Percentiles rank a stretch among this genome's conserved stretches.
Evolutionary conservation across 1,140 invertebrate species (phyloP).

Genomic region (Dendrolimus kikuchii): DNA sequence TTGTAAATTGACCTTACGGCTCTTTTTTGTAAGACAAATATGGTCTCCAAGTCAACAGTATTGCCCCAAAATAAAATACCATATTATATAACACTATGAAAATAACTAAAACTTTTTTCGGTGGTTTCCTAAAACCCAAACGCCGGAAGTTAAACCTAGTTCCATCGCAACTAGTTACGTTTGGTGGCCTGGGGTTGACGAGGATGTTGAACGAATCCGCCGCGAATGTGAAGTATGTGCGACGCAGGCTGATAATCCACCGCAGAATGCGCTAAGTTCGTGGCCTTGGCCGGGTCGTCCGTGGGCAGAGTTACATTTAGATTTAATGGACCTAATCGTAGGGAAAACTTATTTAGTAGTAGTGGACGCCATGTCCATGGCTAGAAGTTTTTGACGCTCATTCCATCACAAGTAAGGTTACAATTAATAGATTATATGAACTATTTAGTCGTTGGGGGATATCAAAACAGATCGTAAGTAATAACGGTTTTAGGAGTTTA

Average conservation of each 20-base stretch:
- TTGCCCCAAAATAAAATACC: no score
- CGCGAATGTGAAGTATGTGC: constrained; percentile 1
- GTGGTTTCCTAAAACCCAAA: constrained; percentile 18
- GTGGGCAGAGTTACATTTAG: constrained; percentile 12
- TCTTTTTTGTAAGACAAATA: no score
- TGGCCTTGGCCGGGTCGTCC: constrained; percentile 12
- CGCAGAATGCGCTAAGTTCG: background rate
- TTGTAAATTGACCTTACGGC: no score
- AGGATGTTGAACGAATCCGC: background rate
- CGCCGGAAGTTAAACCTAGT: constrained; percentile 47
- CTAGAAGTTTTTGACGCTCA: constrained; percentile 10
- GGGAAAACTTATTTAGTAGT: constrained; percentile 13
- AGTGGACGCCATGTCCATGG: constrained; percentile 18
- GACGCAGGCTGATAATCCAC: background rate
- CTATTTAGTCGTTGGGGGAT: constrained; percentile 10
- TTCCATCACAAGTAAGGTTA: constrained; percentile 1
- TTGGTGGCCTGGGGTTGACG: constrained; percentile 49
- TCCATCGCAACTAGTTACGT: constrained; percentile 35
- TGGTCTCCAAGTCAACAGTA: no score
- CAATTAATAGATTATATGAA: constrained; percentile 9
- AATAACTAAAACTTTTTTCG: no score
- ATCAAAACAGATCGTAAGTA: constrained; percentile 13
- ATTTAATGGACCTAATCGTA: constrained; percentile 11
- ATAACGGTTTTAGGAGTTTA: constrained; percentile 13
- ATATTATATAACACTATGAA: no score